Percentiles rank a stretch among this genome's conserved stretches.
phyloP scores from a whole-genome alignment of 2,113 vertebrate genomes.

The Crocuta crocuta region DNA sequence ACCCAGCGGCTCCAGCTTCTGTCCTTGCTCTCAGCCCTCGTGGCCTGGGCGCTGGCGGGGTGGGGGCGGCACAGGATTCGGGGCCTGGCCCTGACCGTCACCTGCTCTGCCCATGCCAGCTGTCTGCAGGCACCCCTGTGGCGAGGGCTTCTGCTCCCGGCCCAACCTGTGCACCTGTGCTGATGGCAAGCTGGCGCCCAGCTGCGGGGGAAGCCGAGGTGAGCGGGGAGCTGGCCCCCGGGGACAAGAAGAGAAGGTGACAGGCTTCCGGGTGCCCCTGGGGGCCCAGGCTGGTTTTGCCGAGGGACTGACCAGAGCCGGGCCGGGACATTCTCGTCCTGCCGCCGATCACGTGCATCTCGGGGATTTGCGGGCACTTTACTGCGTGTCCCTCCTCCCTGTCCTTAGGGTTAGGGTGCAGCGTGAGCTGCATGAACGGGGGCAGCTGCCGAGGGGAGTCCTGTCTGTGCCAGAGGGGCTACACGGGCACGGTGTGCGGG shows the following conservation, averaged over 20 bases:
- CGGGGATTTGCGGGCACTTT: neutral
- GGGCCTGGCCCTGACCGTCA: neutral
- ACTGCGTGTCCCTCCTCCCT: neutral
- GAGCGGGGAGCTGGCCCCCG: neutral
- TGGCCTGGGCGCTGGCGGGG: fast-evolving
- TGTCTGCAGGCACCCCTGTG: conserved; percentile 88
- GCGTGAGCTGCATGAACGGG: conserved; percentile 94
- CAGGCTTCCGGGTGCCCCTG: neutral
- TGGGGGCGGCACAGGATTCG: fast-evolving
- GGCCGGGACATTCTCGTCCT: neutral
- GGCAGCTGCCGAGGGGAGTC: conserved; percentile 92
- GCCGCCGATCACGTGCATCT: fast-evolving
- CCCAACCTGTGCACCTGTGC: conserved; percentile 91
- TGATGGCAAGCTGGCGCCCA: conserved; percentile 87
- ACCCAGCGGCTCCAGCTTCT: neutral
- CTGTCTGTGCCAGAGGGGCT: conserved; percentile 93
- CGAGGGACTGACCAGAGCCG: neutral
- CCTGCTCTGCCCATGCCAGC: conserved; percentile 78
- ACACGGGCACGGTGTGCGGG: conserved; percentile 92
- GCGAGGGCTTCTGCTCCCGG: conserved; percentile 90
- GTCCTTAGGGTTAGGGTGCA: conserved; percentile 91
- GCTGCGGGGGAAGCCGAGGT: conserved; percentile 77
- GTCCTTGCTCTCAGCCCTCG: neutral
- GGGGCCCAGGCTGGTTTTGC: neutral
- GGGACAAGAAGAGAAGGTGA: neutral